Evolutionary conservation across 1,140 invertebrate genomes (phyloP), one percentile per base, ranked within the genome.

Genomic region (Drosophila oshimai): DNA sequence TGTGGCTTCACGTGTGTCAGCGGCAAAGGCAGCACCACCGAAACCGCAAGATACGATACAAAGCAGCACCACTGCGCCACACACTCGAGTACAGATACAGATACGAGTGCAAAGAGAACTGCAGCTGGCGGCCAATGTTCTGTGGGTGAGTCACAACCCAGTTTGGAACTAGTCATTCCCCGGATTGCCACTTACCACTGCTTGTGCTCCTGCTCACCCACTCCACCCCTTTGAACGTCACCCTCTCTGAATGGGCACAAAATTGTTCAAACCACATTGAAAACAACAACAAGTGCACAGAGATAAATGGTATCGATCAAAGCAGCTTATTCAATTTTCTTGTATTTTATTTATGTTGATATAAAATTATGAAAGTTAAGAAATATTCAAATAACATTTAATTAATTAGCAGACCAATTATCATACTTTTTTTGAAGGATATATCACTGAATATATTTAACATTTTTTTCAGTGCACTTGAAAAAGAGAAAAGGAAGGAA

Each of bases 1-100:
- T 79, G 75, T 79, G 75, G 75, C 76, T 79, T 79, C 75, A 62
- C 36, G 18, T 55, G 50, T 61, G 36, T 61, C 54, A 61, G 37
- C 31, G n/a, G 34, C 33, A 29, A 45, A 15, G 24, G 29, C 29
- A 5, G 29, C 51, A 22, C 26, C 26, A 58, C n/a, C 41, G 22
- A 64, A 46, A 46, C 53, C 55, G 31, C 58, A 74, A 39, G 58
- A 62, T 34, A 62, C 28, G 26, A 61, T 45, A 64, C 26, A 49
- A 44, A 31, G 26, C 18, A 24, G 12, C 22, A 5, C 15, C 51
- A 47, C 26, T 18, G 24, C 42, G 45, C 17, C n/a, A 41, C 18
- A 31, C 53, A 6, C 24, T 28, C 50, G 12, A 7, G 4, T 15
- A 22, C 26, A 60, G 22, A 20, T 24, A 24, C 58, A 60, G 10